A percentile compares a stretch with the other conserved stretches of the same genome.
Conservation (phyloP, 2,113 vertebrate genomes). For the Sphaerodactylus townsendi region DNA sequence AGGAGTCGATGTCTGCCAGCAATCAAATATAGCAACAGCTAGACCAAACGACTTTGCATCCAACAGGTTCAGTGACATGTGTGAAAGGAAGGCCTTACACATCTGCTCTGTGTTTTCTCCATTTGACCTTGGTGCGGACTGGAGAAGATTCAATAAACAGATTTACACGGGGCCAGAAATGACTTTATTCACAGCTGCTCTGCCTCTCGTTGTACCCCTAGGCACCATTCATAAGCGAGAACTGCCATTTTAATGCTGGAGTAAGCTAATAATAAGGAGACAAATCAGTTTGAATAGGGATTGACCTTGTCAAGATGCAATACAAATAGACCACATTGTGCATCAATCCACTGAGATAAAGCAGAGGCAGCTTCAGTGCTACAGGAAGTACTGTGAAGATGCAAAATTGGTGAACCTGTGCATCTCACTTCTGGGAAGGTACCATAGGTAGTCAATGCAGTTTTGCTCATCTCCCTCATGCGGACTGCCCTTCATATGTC, state of each 20-base stretch:
- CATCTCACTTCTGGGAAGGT: neutral
- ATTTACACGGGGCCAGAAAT: conserved; percentile 45
- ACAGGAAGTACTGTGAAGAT: neutral
- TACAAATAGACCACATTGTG: too few species aligned
- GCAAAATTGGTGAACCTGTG: neutral
- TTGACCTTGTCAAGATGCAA: neutral
- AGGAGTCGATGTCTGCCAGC: neutral
- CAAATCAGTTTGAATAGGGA: neutral
- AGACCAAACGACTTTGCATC: neutral
- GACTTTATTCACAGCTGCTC: conserved; percentile 51
- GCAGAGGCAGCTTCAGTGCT: neutral
- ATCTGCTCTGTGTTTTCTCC: neutral
- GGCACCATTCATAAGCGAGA: conserved; percentile 50
- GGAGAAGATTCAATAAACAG: conserved; percentile 51
- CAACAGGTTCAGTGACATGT: neutral
- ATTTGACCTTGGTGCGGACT: conserved; percentile 24
- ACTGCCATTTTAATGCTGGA: conserved; percentile 25
- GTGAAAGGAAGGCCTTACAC: neutral
- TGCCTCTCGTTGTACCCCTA: conserved; percentile 34
- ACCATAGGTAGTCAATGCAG: neutral
- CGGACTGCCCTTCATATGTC: neutral
- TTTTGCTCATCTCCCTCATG: neutral
- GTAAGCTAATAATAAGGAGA: conserved; percentile 34
- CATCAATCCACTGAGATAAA: neutral
- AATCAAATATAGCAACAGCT: neutral